phyloP scores from a whole-genome alignment of 1,140 invertebrate genomes.

The Cyclina sinensis region DNA sequence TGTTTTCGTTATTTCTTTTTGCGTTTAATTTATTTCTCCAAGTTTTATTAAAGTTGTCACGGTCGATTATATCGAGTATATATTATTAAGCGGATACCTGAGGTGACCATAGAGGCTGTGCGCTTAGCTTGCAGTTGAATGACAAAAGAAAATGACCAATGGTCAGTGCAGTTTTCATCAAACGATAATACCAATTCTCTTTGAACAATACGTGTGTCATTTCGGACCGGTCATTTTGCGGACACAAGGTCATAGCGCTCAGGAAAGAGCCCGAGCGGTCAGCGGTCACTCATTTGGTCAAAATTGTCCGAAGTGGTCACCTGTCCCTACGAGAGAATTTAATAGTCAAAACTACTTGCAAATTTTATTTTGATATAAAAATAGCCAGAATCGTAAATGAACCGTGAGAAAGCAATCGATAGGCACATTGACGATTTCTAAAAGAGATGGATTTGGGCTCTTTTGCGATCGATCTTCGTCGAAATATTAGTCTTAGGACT shows the following conservation, averaged over 20 bases:
- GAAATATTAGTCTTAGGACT: too few relatives aligned
- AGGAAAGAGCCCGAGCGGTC: slow-evolving; percentile 49
- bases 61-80: slow-evolving; percentile 41
- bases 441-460: not conserved
- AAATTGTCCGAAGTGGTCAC: slow-evolving; percentile 64
- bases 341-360: slow-evolving; percentile 54
- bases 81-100: slow-evolving; percentile 49
- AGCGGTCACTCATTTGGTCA: slow-evolving; percentile 57
- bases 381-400: slow-evolving; percentile 35
- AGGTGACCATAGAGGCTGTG: slow-evolving; percentile 28
- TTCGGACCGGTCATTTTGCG: slow-evolving; percentile 64
- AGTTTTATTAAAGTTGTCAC: slow-evolving; percentile 44
- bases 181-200: slow-evolving; percentile 57
- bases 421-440: not conserved
- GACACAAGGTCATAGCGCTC: slow-evolving; percentile 56
- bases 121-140: slow-evolving; percentile 5
- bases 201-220: slow-evolving; percentile 58
- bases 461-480: not conserved
- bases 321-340: slow-evolving; percentile 37
- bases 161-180: slow-evolving; percentile 62
- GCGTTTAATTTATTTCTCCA: slow-evolving; percentile 56
- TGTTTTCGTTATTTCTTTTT: slow-evolving; percentile 48
- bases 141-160: slow-evolving; percentile 54
- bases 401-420: not conserved
- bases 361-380: slow-evolving; percentile 66